Conservation (phyloP, 2,113 vertebrate species). For the Oceanites oceanicus region DNA sequence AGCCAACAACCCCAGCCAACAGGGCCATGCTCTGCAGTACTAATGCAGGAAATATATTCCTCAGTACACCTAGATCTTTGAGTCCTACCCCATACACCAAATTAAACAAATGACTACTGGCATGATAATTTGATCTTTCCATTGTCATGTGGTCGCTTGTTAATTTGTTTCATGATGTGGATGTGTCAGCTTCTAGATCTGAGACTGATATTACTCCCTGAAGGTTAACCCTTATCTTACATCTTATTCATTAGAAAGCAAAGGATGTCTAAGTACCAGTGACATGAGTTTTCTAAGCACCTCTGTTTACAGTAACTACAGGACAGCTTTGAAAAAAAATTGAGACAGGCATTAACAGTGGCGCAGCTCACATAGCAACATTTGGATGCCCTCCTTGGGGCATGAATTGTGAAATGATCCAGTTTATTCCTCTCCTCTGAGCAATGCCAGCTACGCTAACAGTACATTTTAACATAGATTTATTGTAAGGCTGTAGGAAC, state of each 20-base stretch:
- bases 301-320: background rate
- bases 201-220: background rate
- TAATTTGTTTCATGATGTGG: background rate
- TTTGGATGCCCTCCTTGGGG: background rate
- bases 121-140: background rate
- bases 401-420: background rate
- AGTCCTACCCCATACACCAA: background rate
- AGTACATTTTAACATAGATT: conserved; percentile 1
- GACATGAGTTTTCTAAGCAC: background rate
- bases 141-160: background rate
- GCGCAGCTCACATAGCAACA: background rate
- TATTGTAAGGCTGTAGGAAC: conserved; percentile 1
- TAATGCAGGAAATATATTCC: background rate
- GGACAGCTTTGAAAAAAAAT: background rate
- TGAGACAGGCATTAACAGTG: background rate
- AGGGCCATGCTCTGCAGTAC: background rate
- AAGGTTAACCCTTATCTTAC: background rate
- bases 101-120: background rate
- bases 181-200: background rate
- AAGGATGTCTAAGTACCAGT: background rate
- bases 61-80: background rate
- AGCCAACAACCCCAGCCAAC: background rate
- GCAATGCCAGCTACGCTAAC: background rate
- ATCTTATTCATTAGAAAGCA: conserved; percentile 2
- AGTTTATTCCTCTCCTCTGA: background rate